These are phyloP conservation scores for Alfaro cultratus DNA, from an alignment of 2,797 vertebrate genomes.

Conservation along the genomic window DNA sequence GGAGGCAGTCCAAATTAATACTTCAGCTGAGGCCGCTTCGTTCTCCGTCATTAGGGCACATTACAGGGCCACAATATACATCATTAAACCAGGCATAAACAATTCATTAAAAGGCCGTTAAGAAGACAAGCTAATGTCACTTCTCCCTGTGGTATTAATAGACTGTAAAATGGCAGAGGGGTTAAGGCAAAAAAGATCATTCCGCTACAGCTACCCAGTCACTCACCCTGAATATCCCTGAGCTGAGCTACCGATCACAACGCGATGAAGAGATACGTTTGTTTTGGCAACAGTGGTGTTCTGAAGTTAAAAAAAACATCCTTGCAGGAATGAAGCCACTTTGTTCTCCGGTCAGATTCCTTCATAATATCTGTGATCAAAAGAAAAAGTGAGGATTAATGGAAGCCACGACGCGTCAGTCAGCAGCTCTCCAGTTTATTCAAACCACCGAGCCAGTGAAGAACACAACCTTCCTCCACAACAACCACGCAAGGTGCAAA, in stretches of 20 bases:
- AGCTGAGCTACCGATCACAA: slow-evolving; percentile 33
- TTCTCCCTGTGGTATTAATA: slow-evolving; percentile 79
- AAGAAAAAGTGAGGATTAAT: slow-evolving; percentile 12
- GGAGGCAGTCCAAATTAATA: slow-evolving; percentile 80
- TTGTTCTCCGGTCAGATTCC: slow-evolving; percentile 15
- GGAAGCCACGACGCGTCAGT: slow-evolving; percentile 35
- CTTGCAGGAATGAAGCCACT: slow-evolving; percentile 9
- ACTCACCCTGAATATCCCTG: slow-evolving; percentile 66
- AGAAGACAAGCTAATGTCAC: slow-evolving; percentile 81
- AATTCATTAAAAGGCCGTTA: slow-evolving; percentile 85
- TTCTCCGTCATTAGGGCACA: slow-evolving; percentile 81
- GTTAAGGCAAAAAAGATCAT: slow-evolving; percentile 74
- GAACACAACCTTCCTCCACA: slow-evolving; percentile 47
- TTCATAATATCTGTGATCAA: slow-evolving; percentile 2
- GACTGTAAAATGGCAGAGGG: slow-evolving; percentile 74
- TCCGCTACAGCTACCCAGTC: slow-evolving; percentile 61
- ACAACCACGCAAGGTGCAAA: slow-evolving; percentile 42
- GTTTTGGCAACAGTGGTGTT: slow-evolving; percentile 12
- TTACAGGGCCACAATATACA: slow-evolving; percentile 82
- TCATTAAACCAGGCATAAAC: slow-evolving; percentile 85
- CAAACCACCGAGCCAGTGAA: slow-evolving; percentile 60
- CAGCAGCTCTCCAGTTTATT: slow-evolving; percentile 71
- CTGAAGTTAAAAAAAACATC: slow-evolving; percentile 16
- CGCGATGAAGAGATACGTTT: slow-evolving; percentile 25
- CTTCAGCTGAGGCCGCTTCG: slow-evolving; percentile 73